Evolutionary conservation across 2,797 vertebrate species (phyloP).

Genomic region (Neoniphon sammara): DNA sequence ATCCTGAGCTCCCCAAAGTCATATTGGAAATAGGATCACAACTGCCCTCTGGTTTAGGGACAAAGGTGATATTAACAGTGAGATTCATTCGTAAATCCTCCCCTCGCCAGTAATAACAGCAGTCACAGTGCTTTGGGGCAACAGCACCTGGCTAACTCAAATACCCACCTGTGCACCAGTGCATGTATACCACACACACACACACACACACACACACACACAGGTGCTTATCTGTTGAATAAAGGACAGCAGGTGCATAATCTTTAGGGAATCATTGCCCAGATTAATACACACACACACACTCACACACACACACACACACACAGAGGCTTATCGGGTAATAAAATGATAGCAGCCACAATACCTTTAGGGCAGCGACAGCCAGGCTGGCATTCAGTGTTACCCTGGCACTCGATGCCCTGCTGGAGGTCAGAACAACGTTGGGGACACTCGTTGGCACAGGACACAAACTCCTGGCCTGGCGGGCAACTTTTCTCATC

Average conservation of each 20-base stretch:
- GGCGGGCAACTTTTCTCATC: slow-evolving; percentile 84
- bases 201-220: neutral
- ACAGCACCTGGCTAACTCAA: neutral
- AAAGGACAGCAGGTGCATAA: neutral
- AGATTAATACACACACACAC: neutral
- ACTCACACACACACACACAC: slow-evolving; percentile 6
- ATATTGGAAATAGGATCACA: neutral
- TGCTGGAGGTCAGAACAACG: slow-evolving; percentile 90
- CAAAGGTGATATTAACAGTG: neutral
- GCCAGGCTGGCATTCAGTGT: slow-evolving; percentile 83
- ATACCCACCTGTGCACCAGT: neutral
- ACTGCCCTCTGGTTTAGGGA: neutral
- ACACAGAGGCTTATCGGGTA: slow-evolving; percentile 14
- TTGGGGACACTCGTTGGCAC: slow-evolving; percentile 88
- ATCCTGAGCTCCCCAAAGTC: neutral
- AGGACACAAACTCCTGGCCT: slow-evolving; percentile 82
- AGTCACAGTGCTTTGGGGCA: neutral
- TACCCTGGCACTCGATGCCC: slow-evolving; percentile 83
- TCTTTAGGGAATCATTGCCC: slow-evolving; percentile 9
- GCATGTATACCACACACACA: neutral
- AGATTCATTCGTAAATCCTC: neutral
- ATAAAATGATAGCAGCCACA: slow-evolving; percentile 16
- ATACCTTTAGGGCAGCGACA: slow-evolving; percentile 87
- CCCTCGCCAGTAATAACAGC: neutral
- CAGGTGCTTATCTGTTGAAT: slow-evolving; percentile 27